A percentile compares a stretch with the other conserved stretches of the same genome.
These are phyloP conservation scores for Buphagus erythrorhynchus DNA, from an alignment of 2,797 vertebrate genomes.

Conservation along the genomic window DNA sequence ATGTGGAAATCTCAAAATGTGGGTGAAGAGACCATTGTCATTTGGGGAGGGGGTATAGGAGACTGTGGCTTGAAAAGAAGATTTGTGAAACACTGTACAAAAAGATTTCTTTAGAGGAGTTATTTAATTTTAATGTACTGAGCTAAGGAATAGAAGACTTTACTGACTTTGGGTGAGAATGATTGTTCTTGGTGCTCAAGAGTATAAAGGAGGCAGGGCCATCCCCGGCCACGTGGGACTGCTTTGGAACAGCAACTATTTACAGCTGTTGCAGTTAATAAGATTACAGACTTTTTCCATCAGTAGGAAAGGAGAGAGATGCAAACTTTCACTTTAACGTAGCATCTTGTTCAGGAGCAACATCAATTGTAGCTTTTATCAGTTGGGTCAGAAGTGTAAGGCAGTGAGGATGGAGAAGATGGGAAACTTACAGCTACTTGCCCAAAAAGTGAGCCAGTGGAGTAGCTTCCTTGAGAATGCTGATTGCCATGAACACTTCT, in stretches of 20 bases:
- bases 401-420: not conserved
- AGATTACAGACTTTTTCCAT: constrained; percentile 52
- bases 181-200: not conserved
- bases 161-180: not conserved
- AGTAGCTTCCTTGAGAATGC: not conserved
- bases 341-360: not conserved
- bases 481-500: not conserved
- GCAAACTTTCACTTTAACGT: constrained; percentile 43
- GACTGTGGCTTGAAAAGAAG: not conserved
- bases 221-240: not conserved
- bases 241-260: constrained; percentile 55
- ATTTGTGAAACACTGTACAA: not conserved
- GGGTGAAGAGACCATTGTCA: not conserved
- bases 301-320: constrained; percentile 28
- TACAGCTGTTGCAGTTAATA: constrained; percentile 65
- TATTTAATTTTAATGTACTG: not conserved
- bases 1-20: not conserved
- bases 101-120: not conserved
- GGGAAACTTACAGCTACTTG: not conserved
- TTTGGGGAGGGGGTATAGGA: not conserved
- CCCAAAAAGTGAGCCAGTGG: not conserved
- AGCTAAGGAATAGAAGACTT: not conserved
- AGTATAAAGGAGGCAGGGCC: not conserved
- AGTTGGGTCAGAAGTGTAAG: not conserved
- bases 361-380: not conserved